Percentiles rank a stretch among this genome's conserved stretches.
These are phyloP conservation scores for Stomatorhinus walkeri DNA, from an alignment of 2,797 vertebrate genomes.

Conservation along the genomic window DNA sequence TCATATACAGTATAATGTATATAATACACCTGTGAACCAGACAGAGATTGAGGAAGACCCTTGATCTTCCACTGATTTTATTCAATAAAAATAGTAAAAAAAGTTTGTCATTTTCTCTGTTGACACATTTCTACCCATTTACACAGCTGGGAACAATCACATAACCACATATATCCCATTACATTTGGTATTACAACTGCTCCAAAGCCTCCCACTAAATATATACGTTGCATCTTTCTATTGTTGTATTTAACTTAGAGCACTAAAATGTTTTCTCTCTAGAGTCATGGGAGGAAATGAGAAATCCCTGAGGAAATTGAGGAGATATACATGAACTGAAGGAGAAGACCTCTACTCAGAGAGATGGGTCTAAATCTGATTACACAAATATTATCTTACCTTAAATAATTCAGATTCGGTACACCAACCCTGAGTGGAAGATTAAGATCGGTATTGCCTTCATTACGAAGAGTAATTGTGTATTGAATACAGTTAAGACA, in stretches of 20 bases:
- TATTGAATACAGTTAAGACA: not conserved
- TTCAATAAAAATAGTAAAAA: not conserved
- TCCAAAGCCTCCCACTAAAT: not conserved
- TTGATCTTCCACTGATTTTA: not conserved
- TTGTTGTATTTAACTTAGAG: not conserved
- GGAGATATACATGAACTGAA: not conserved
- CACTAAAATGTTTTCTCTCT: not conserved
- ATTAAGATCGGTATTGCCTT: not conserved
- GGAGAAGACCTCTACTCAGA: not conserved
- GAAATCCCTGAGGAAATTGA: not conserved
- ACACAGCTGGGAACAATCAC: not conserved
- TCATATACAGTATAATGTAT: not conserved
- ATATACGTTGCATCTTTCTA: not conserved
- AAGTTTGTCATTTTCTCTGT: not conserved
- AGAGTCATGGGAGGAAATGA: not conserved
- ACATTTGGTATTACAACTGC: not conserved
- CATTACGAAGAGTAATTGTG: not conserved
- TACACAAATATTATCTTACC: not conserved
- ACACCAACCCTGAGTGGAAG: not conserved
- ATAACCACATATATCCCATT: not conserved
- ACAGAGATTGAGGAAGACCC: not conserved
- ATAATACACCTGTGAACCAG: not conserved
- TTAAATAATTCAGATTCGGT: not conserved
- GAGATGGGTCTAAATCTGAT: not conserved
- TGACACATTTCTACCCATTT: not conserved